Base-by-base conservation (phyloP, 2,797 vertebrate species). In the Poeciliopsis paucimaculata region DNA sequence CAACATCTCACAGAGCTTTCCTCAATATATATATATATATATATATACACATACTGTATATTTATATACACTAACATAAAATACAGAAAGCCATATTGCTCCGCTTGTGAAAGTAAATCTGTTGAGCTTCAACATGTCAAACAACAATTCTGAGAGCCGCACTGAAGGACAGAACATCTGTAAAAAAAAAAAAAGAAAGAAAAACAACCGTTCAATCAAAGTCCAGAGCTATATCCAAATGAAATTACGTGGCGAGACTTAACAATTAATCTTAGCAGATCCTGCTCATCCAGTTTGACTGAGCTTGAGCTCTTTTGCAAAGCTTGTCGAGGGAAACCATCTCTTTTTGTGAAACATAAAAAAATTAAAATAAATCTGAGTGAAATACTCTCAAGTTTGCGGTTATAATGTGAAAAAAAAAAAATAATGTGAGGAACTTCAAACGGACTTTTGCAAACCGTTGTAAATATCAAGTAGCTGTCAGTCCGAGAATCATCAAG, bases 401-500 rank as follows among this genome's bases (percentile, higher is more conserved):
- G 11, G 12, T 57, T 23, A 51, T 23, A 53, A 53, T 26, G 53
- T 55, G 11, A 12, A 5, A 13, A 2, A 16, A 60, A 57, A 28
- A n/a, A 57, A 34, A 41, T 41, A 8, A 41, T 15, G 31, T 36
- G 18, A 64, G 34, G 62, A 36, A 64, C 15, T 34, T 64, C 34
- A 12, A 26, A 10, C 23, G 34, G 64, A 41, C 3, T 70, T 43
- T 70, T 26, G 6, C 12, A 71, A n/a, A 70, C 20, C 11, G 2
- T 2, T 7, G 64, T 12, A 23, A 39, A 16, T 39, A 66, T 70
- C 11, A n/a, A 71, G 26, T 16, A n/a, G 26, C 41, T 26, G 23
- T n/a, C 41, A n/a, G 16, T 47, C 80, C 45, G 82, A 18, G 34
- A 41, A 26, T 89, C 82, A 76, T 77, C 79, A 87, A 84, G 34